Base-by-base conservation (phyloP, 2,888 invertebrate species). In the Aspidiotus destructor region DNA sequence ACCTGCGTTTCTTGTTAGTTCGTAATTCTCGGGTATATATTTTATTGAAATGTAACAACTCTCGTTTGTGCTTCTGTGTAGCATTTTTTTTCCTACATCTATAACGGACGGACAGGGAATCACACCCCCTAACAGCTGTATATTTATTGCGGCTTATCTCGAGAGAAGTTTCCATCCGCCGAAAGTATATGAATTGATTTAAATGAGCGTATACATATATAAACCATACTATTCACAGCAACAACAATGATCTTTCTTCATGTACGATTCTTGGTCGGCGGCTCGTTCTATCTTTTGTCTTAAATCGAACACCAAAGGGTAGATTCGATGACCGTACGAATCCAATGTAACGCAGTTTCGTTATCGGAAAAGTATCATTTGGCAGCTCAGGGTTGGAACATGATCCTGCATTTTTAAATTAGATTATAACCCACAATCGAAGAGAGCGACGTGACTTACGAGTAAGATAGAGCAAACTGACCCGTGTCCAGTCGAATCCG, bases 21-120 rank as follows among this genome's bases (percentile, higher is more conserved):
- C 53, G 62, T 44, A 52, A 52, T 28, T 28, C 28, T 28, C 28
- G 28, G 28, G n/a, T n/a, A 28, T 52, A 62, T 62, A 62, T 62
- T 62, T 62, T 62, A 62, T 62, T 62, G 62, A 62, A 62, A 62
- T 53, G 62, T 62, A 28, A 28, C 28, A 28, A 28, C 28, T 28
- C 28, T 28, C 28, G 28, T 28, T 28, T 5, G 5, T 28, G 5
- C 28, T 28, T 28, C 28, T 28, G 28, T 28, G 1, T 28, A 28
- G 28, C 28, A 28, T 28, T 28, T 62, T 52, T 62, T 62, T 62
- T 48, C 6, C 48, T n/a, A 48, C 10, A 48, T 3, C 48, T 28
- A 28, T 28, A n/a, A 48, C 11, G 48, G 48, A 44, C 48, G 48
- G 48, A n/a, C 48, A 48, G 48, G 11, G 48, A n/a, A 48, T 48